phyloP scores from a whole-genome alignment of 2,797 vertebrate genomes.

The Rhyacichthys aspro region DNA sequence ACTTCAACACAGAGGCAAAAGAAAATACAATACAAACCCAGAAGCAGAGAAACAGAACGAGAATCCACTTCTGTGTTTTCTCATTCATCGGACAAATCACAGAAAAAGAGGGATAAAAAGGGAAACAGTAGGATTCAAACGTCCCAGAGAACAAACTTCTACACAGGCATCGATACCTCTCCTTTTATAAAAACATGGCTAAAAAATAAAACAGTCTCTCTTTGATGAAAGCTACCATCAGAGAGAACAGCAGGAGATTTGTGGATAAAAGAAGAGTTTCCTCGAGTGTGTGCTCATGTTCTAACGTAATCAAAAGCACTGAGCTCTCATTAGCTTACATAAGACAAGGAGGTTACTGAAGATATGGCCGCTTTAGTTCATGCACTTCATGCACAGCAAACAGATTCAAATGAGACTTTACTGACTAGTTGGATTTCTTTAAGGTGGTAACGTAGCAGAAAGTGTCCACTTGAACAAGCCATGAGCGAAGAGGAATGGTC shows the following conservation, averaged over 20 bases:
- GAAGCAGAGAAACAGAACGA: conserved; percentile 64
- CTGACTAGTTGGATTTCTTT: too few species aligned
- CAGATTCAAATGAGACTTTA: too few species aligned
- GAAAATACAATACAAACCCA: conserved; percentile 1
- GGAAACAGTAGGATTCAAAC: conserved; percentile 16
- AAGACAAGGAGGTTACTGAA: too few species aligned
- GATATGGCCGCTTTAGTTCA: background rate
- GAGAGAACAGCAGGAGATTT: conserved; percentile 1
- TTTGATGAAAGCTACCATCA: conserved; percentile 3
- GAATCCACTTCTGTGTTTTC: conserved; percentile 28
- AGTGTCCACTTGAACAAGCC: background rate
- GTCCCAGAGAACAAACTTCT: background rate
- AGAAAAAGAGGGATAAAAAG: conserved; percentile 17
- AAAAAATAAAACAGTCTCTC: conserved; percentile 11
- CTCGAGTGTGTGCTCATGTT: conserved; percentile 2
- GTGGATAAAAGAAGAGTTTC: background rate
- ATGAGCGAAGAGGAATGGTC: conserved; percentile 19
- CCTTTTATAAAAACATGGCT: conserved; percentile 13
- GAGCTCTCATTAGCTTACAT: background rate
- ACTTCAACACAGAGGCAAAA: conserved; percentile 42
- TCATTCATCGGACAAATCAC: conserved; percentile 39
- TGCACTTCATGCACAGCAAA: background rate
- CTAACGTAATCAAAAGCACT: background rate
- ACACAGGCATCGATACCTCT: conserved; percentile 1
- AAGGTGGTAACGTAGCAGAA: too few species aligned